phyloP scores from a whole-genome alignment of 2,113 vertebrate species.

The Pollimyrus isidori region DNA sequence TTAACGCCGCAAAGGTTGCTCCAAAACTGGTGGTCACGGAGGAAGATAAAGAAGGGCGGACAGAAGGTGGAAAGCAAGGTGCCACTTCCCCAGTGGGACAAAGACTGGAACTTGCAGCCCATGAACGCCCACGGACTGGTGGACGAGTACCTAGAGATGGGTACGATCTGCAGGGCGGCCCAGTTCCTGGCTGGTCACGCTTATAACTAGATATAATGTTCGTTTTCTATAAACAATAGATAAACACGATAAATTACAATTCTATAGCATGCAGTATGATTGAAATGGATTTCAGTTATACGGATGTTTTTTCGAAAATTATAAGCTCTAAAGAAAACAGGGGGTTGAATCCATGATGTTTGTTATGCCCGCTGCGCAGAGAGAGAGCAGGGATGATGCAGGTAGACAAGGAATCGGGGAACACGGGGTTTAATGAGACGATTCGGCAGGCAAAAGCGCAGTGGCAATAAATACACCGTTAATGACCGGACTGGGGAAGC shows the following conservation, averaged over 20 bases:
- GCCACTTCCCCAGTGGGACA: slow-evolving; percentile 92
- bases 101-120: slow-evolving; percentile 95
- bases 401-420: no score
- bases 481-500: no score
- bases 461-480: no score
- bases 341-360: not conserved
- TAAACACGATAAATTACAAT: not conserved
- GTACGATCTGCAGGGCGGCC: slow-evolving; percentile 51
- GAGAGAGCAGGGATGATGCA: no score
- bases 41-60: slow-evolving; percentile 81
- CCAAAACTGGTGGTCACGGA: slow-evolving; percentile 96
- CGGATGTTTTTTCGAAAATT: not conserved
- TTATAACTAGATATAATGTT: not conserved
- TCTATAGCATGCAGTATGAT: not conserved
- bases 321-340: not conserved
- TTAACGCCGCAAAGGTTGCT: slow-evolving; percentile 62
- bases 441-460: no score
- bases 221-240: not conserved
- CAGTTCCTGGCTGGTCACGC: not conserved
- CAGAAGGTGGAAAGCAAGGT: slow-evolving; percentile 72
- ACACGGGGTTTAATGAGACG: no score
- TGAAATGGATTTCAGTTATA: not conserved
- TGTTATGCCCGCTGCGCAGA: no score
- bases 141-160: slow-evolving; percentile 98
- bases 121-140: slow-evolving; percentile 95